phyloP scores from a whole-genome alignment of 1,140 invertebrate species.

The Mycetomoellerius zeteki region DNA sequence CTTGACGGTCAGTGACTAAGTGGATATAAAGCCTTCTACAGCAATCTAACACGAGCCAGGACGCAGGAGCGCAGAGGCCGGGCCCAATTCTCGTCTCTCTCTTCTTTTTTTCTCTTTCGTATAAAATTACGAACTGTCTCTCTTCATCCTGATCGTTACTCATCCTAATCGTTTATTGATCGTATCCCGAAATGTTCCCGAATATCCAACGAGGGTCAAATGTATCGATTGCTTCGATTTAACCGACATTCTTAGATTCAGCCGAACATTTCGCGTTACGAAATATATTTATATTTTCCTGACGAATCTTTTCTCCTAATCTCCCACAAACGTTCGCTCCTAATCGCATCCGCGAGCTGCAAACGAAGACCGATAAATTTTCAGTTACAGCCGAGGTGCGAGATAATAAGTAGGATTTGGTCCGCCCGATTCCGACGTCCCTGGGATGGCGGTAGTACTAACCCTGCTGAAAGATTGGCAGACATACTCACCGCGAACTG shows the following conservation, averaged over 20 bases:
- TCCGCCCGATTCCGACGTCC: constrained; percentile 79
- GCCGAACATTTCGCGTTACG: too few relatives aligned
- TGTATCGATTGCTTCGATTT: too few relatives aligned
- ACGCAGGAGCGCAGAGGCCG: constrained; percentile 73
- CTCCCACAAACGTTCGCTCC: neutral
- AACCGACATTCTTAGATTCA: neutral
- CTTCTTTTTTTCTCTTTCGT: constrained; percentile 17
- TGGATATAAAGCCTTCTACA: constrained; percentile 85
- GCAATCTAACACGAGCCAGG: constrained; percentile 82
- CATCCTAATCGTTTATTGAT: neutral
- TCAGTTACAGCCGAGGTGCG: neutral
- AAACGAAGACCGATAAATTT: neutral
- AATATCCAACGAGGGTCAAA: neutral
- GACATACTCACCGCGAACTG: constrained; percentile 83
- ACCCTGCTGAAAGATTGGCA: constrained; percentile 82
- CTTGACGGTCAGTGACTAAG: constrained; percentile 82
- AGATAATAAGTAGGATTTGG: neutral
- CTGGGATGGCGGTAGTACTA: constrained; percentile 80
- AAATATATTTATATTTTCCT: constrained; percentile 10
- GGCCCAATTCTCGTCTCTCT: constrained; percentile 68
- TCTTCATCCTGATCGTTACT: neutral
- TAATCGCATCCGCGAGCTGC: neutral
- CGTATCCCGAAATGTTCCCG: neutral
- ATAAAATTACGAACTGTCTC: neutral
- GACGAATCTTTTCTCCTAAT: neutral